A percentile compares a stretch with the other conserved stretches of the same genome.
phyloP scores from a whole-genome alignment of 2,888 invertebrate genomes.

The Vandiemenella viatica region DNA sequence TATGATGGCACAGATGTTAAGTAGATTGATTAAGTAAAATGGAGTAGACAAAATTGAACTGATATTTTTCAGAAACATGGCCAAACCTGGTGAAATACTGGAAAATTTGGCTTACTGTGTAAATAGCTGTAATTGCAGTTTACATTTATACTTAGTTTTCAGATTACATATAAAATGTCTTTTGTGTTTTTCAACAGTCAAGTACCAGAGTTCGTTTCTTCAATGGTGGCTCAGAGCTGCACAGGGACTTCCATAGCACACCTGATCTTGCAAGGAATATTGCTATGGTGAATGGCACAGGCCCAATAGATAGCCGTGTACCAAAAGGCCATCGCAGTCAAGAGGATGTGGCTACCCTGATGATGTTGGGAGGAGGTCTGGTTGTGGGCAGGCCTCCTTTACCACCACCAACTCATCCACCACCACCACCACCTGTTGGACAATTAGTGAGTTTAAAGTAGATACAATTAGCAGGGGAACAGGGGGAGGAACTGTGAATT shows the following conservation, averaged over 20 bases:
- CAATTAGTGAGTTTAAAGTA: conserved; percentile 55
- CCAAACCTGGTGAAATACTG: too few species aligned
- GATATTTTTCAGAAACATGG: too few species aligned
- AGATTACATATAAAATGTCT: too few species aligned
- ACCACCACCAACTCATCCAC: conserved; percentile 69
- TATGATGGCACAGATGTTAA: too few species aligned
- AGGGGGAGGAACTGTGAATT: too few species aligned
- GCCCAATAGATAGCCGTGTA: conserved; percentile 4
- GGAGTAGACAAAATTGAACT: too few species aligned
- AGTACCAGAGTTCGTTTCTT: conserved; percentile 37
- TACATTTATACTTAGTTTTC: too few species aligned
- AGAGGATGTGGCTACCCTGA: conserved; percentile 44
- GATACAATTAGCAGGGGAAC: conserved; percentile 41
- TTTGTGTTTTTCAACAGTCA: conserved; percentile 29
- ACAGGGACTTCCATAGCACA: conserved; percentile 78
- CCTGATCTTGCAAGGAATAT: conserved; percentile 40
- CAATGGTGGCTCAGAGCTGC: conserved; percentile 36
- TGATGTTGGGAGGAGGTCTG: conserved; percentile 16
- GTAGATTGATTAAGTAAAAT: too few species aligned
- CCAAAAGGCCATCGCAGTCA: conserved; percentile 48
- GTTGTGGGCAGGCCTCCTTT: conserved; percentile 32
- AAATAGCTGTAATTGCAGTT: too few species aligned
- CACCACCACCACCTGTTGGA: conserved; percentile 53
- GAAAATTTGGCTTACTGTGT: too few species aligned
- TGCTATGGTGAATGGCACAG: background rate